Conservation (phyloP, 2,888 invertebrate species). For the Steromphala cineraria region DNA sequence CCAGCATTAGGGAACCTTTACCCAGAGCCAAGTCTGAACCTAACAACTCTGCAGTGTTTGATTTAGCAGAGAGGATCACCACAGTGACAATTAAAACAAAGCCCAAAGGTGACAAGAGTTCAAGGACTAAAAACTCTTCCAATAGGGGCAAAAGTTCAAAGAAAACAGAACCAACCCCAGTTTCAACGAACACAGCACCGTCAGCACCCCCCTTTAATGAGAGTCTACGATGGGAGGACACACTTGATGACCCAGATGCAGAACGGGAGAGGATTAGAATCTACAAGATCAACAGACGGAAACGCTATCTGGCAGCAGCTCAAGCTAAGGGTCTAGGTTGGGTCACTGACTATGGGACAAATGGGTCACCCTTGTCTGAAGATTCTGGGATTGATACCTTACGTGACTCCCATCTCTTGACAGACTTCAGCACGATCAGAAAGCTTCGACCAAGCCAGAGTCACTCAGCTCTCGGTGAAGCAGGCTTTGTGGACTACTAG, state of each 20-base stretch:
- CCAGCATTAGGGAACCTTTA: background rate
- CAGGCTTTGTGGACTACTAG: background rate
- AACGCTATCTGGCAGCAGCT: conserved; percentile 70
- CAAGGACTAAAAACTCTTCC: conserved; percentile 1
- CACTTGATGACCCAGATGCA: conserved; percentile 56
- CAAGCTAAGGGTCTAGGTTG: conserved; percentile 64
- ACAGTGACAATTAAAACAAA: background rate
- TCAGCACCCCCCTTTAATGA: conserved; percentile 35
- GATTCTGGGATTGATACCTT: conserved; percentile 48
- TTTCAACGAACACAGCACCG: background rate
- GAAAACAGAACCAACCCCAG: background rate
- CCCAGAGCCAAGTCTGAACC: background rate
- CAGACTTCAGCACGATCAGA: background rate
- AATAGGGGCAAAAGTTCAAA: background rate
- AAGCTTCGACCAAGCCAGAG: conserved; percentile 23
- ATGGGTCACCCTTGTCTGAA: conserved; percentile 55
- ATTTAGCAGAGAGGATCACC: background rate
- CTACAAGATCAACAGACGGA: conserved; percentile 71
- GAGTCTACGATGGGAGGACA: conserved; percentile 69
- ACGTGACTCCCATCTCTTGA: background rate
- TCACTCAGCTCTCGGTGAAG: conserved; percentile 19
- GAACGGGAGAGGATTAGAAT: conserved; percentile 63
- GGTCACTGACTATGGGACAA: conserved; percentile 56
- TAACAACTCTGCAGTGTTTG: background rate
- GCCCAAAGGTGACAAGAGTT: background rate